Base-by-base conservation (phyloP, 2,113 vertebrate genomes). In the Trematomus loennbergii region DNA sequence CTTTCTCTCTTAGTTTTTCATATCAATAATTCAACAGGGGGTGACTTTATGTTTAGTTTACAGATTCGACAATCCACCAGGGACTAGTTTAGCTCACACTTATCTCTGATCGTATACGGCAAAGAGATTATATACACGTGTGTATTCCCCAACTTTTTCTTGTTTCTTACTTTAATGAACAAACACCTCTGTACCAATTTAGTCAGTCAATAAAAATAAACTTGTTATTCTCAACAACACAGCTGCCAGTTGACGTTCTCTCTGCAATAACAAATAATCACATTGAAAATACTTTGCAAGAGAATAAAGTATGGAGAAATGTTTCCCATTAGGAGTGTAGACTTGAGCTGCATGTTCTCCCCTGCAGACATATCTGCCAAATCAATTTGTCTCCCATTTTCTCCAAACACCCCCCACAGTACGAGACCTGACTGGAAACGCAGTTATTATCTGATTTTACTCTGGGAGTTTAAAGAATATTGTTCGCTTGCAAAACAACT, bases 351-450 rank as follows among this genome's bases (percentile, higher is more conserved):
- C 20, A 54, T 64, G 52, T 48, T 60, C 29, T 48, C 22, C 50
- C 45, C 54, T 55, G 55, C 72, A 57, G 57, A 83, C 45, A 57
- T 69, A 72, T 78, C 76, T 68, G 60, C 64, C 68, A 36, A 64
- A 85, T 82, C 77, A 84, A 82, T 82, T 79, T 82, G 55, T 72
- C 57, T 75, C 53, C 50, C 55, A 80, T 87, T 87, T 89, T 78
- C 46, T 75, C 64, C 5, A 29, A 72, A 63, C 72, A 68, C 75
- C n/a, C 55, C 12, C 0, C 59, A n/a, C 63, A 25, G 64, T 80
- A 58, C 17, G 46, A 82, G 75, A 70, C 48, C 49, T 33, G 81
- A 75, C 59, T 76, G 67, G 7, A 9, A 79, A 79, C 62, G 36
- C 0, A 29, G n/a, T n/a, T 22, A 57, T 29, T 13, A 16, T 74